Evolutionary conservation across 2,113 vertebrate species (phyloP).

Genomic region (Mesocricetus auratus): DNA sequence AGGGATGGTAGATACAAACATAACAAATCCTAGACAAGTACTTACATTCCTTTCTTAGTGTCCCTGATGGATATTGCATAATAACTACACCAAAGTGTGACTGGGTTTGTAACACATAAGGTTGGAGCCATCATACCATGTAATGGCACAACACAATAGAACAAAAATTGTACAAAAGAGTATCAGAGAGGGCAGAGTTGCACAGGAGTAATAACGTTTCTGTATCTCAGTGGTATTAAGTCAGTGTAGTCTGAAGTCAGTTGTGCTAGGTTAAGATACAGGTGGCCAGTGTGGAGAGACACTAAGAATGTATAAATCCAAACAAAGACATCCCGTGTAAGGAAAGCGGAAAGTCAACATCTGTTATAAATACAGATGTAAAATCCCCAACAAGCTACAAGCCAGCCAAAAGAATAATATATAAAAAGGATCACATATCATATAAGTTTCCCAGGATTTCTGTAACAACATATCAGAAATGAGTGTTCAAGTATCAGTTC

Average conservation of each 20-base stretch:
- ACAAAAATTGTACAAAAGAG: neutral
- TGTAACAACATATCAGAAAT: neutral
- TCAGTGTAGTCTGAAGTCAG: neutral
- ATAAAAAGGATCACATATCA: slow-evolving; percentile 16
- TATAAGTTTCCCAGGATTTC: neutral
- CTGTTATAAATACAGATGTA: slow-evolving; percentile 33
- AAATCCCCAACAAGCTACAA: slow-evolving; percentile 41
- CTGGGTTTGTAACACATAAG: slow-evolving; percentile 11
- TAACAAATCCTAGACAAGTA: neutral
- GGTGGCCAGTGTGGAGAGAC: slow-evolving; percentile 19
- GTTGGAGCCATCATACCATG: neutral
- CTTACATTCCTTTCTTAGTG: slow-evolving; percentile 21
- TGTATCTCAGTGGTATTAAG: neutral
- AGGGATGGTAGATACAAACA: neutral
- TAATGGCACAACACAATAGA: neutral
- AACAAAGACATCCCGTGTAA: slow-evolving; percentile 13
- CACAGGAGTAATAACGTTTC: neutral
- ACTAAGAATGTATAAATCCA: slow-evolving; percentile 39
- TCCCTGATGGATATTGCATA: slow-evolving; percentile 28
- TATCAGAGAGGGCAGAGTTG: neutral
- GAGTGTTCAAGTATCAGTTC: slow-evolving; percentile 29
- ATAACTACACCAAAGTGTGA: neutral
- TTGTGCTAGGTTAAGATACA: neutral
- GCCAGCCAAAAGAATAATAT: slow-evolving; percentile 36
- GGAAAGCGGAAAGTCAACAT: slow-evolving; percentile 37